These are phyloP conservation scores for Amiota minor DNA, from an alignment of 2,888 invertebrate genomes.

Conservation along the genomic window DNA sequence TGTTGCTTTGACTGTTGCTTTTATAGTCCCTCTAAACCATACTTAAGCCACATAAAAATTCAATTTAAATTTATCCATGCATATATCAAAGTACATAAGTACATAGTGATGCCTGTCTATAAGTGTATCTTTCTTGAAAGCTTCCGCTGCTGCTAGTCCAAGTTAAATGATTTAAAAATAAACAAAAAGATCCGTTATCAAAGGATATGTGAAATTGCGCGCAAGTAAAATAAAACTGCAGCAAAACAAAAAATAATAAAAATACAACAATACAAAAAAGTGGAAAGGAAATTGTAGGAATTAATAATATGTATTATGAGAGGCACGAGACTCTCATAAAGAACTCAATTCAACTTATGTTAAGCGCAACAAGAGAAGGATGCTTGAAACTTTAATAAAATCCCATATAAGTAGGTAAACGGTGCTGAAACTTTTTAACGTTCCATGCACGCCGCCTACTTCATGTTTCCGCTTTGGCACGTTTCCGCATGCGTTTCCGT, in stretches of 20 bases:
- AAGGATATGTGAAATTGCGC: too few species aligned
- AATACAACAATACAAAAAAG: too few species aligned
- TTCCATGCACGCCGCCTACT: not conserved
- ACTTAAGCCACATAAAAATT: not conserved
- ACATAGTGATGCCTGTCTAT: too few species aligned
- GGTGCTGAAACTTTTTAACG: not conserved
- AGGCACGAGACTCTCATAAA: not conserved
- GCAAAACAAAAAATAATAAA: too few species aligned
- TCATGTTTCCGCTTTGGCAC: conserved; percentile 13
- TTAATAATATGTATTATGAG: not conserved
- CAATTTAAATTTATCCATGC: not conserved
- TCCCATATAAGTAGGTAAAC: not conserved
- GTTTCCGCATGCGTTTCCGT: conserved; percentile 2
- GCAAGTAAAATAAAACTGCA: too few species aligned
- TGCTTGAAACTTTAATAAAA: not conserved
- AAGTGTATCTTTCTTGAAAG: not conserved
- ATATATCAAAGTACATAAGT: not conserved
- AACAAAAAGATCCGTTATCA: not conserved
- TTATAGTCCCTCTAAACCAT: not conserved
- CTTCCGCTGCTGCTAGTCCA: not conserved
- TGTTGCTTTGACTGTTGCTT: not conserved
- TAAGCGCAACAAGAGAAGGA: not conserved
- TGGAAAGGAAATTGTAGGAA: too few species aligned
- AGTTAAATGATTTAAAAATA: not conserved
- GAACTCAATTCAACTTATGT: too few species aligned